Evolutionary conservation across 2,888 invertebrate species (phyloP), one percentile per base, ranked within the genome.

Genomic region (Apodemia duryi): DNA sequence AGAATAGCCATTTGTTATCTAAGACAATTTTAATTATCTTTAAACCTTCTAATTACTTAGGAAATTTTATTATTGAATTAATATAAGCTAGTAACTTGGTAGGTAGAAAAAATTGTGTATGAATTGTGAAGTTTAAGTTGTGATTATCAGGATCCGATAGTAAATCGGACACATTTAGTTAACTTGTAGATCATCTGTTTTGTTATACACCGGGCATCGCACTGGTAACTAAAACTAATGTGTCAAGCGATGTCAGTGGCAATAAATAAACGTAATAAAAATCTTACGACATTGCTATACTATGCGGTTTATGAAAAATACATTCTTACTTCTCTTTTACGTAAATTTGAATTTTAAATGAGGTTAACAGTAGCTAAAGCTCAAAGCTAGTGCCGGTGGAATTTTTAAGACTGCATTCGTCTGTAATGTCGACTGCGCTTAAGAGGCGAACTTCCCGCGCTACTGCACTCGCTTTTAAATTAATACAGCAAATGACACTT

Each of bases 311-410:
- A 57, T 57, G 57, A 57, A 57, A 57, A 57, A 57, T 57, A 57
- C 57, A 29, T 57, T 57, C 32, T 32, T 29, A 57, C 32, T 32
- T 57, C 32, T 10, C 29, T 13, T 57, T 57, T 6, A 13, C 57
- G 57, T 57, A 32, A 29, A 57, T 57, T 57, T 57, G 32, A 54
- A 54, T 11, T 63, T 63, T 49, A 61, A 65, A 65, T 61, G 64
- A 65, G 64, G 64, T 65, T 65, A 65, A 65, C 61, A 65, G 64
- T 61, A 35, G 29, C 64, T 65, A 49, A 61, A 65, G 61, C 64
- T 65, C 64, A 65, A 65, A 41, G 64, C 61, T 52, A 51, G 64
- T 38, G 64, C 61, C 35, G 49, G 61, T 65, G 64, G 64, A 61
- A 61, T 49, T 65, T 63, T 61, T 61, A 51, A 65, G 61, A 61